A percentile compares a stretch with the other conserved stretches of the same genome.
phyloP scores from a whole-genome alignment of 2,113 vertebrate genomes.

The Lota lota region DNA sequence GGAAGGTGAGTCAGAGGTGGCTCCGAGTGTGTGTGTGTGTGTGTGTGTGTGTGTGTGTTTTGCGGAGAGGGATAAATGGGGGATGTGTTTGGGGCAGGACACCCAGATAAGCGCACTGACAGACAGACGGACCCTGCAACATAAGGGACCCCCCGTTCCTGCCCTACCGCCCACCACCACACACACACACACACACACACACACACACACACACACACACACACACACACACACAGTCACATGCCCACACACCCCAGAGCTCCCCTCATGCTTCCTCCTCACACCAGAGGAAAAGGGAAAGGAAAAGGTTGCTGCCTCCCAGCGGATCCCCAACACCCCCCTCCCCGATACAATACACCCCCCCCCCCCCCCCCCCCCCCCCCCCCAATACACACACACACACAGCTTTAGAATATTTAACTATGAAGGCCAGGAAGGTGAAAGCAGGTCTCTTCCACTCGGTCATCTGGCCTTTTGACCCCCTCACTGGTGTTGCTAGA shows the following conservation, averaged over 20 bases:
- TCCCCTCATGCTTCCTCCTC: background rate
- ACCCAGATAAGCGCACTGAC: background rate
- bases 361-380: no score
- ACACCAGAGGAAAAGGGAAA: background rate
- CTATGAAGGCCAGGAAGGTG: slow-evolving; percentile 54
- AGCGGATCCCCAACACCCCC: no score
- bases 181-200: background rate
- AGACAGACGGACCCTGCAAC: background rate
- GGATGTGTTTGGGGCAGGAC: background rate
- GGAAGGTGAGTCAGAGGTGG: slow-evolving; percentile 57
- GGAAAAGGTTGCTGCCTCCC: slow-evolving; percentile 4
- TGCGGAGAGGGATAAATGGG: background rate
- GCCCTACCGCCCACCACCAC: no score
- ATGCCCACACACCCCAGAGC: background rate
- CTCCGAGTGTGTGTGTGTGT: background rate
- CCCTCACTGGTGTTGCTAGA: background rate
- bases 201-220: slow-evolving; percentile 1
- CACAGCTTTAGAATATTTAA: slow-evolving; percentile 30
- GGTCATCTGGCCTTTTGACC: slow-evolving; percentile 33
- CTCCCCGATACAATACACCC: no score
- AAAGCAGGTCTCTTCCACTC: slow-evolving; percentile 53
- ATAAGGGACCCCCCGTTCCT: no score
- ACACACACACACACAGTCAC: background rate
- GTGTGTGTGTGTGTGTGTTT: slow-evolving; percentile 6
- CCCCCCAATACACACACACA: background rate